Evolutionary conservation across 37 sponge, comb jelly and placozoan species (phyloP).

Genomic region (Cliona cf. orientalis): DNA sequence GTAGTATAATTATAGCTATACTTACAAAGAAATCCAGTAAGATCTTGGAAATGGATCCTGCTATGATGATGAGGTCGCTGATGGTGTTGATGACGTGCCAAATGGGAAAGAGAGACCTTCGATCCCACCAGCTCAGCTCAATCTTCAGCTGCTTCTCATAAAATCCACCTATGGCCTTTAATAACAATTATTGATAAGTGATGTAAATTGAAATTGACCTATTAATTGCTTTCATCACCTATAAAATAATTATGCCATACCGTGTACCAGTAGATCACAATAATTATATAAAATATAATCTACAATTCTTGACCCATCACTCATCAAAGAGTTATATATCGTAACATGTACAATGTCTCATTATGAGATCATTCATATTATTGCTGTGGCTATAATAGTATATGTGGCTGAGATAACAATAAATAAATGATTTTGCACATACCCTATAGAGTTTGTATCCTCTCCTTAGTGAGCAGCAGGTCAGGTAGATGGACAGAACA

Average conservation of each 20-base stretch:
- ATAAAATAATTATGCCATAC: too few relatives aligned
- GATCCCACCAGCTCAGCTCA: conserved; percentile 55
- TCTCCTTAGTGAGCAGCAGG: conserved; percentile 14
- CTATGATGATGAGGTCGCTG: conserved; percentile 44
- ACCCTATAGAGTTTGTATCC: conserved; percentile 37
- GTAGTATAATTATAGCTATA: neutral
- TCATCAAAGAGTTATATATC: too few relatives aligned
- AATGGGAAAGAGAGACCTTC: conserved; percentile 27
- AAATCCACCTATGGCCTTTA: conserved; percentile 63
- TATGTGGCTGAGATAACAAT: too few relatives aligned
- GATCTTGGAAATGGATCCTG: conserved; percentile 40
- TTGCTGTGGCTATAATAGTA: too few relatives aligned
- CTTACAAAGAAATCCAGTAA: conserved; percentile 32
- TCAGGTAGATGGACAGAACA: conserved; percentile 33
- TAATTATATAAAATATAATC: too few relatives aligned
- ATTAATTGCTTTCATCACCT: too few relatives aligned
- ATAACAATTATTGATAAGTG: too few relatives aligned
- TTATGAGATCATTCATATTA: too few relatives aligned
- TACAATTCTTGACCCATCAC: too few relatives aligned
- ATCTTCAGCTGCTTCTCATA: conserved; percentile 34
- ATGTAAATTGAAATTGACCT: too few relatives aligned
- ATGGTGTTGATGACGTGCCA: conserved; percentile 36
- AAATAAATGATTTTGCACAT: neutral
- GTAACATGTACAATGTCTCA: too few relatives aligned
- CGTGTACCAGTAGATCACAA: too few relatives aligned